phyloP scores from a whole-genome alignment of 2,113 vertebrate species.

The Pollachius pollachius region DNA sequence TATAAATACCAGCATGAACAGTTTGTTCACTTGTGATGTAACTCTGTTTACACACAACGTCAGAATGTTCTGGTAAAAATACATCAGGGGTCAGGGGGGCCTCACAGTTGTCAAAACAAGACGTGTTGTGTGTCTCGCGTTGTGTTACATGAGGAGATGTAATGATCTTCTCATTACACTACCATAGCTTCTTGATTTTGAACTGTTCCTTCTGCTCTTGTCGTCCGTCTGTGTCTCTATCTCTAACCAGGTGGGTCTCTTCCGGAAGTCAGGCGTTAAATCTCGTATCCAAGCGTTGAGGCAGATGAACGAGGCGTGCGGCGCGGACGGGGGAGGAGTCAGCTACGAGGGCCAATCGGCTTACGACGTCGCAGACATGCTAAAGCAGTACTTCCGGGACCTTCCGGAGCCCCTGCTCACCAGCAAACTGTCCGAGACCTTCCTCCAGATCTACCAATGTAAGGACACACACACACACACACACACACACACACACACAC shows the following conservation, averaged over 20 bases:
- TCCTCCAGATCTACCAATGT: constrained; percentile 98
- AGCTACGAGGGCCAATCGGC: constrained; percentile 94
- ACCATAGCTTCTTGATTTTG: too few relatives aligned
- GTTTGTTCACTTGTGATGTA: constrained; percentile 40
- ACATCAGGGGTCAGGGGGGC: constrained; percentile 18
- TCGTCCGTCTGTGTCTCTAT: background rate
- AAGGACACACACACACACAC: constrained; percentile 61
- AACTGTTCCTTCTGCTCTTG: background rate
- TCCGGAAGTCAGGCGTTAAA: constrained; percentile 95
- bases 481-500: constrained; percentile 4
- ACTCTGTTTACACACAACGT: constrained; percentile 36
- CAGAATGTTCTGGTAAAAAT: background rate
- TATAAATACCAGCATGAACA: constrained; percentile 33
- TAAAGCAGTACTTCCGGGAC: constrained; percentile 97
- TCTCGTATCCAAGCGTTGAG: constrained; percentile 94
- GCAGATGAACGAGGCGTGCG: constrained; percentile 89
- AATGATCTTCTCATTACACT: too few relatives aligned
- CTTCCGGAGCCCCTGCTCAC: constrained; percentile 94
- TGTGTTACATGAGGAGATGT: too few relatives aligned
- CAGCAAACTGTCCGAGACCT: constrained; percentile 93
- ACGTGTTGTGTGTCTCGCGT: too few relatives aligned
- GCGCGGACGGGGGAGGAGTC: constrained; percentile 79
- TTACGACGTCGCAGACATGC: constrained; percentile 96
- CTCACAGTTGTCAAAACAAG: constrained; percentile 8
- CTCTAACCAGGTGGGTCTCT: constrained; percentile 86